A percentile compares a stretch with the other conserved stretches of the same genome.
These are phyloP conservation scores for Labeo calbasu DNA, from an alignment of 2,797 vertebrate genomes.

Conservation along the genomic window DNA sequence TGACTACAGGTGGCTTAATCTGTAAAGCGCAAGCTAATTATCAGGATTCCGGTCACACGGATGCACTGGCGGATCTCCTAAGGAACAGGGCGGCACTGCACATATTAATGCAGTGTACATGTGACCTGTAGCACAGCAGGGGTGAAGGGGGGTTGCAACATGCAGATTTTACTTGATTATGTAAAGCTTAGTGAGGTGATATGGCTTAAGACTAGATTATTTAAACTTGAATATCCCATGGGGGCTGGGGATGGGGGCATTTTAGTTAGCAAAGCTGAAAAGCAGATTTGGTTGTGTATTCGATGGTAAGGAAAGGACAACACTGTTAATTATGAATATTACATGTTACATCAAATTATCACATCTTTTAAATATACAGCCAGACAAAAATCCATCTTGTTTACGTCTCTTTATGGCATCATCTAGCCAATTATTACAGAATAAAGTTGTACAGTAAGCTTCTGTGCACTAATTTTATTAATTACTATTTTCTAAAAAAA, in stretches of 20 bases:
- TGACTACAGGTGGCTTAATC: slow-evolving; percentile 57
- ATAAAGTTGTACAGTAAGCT: background rate
- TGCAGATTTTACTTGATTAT: slow-evolving; percentile 65
- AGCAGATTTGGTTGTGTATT: slow-evolving; percentile 39
- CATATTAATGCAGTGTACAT: slow-evolving; percentile 61
- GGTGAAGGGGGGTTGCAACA: slow-evolving; percentile 53
- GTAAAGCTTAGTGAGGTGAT: slow-evolving; percentile 59
- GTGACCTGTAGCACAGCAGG: slow-evolving; percentile 40
- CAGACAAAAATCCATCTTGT: background rate
- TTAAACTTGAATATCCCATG: slow-evolving; percentile 44
- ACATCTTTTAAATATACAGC: background rate
- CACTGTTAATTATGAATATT: slow-evolving; percentile 27
- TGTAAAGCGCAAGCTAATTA: slow-evolving; percentile 60
- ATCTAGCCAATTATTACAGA: background rate
- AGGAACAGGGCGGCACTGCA: slow-evolving; percentile 49
- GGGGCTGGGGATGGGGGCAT: background rate
- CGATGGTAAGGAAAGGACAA: slow-evolving; percentile 11
- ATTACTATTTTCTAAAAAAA: background rate
- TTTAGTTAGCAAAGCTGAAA: slow-evolving; percentile 47
- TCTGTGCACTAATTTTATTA: background rate
- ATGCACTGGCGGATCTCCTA: slow-evolving; percentile 53
- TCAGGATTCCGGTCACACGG: slow-evolving; percentile 64
- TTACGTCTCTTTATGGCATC: background rate
- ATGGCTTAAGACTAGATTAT: slow-evolving; percentile 59
- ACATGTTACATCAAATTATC: background rate